Percentiles rank a stretch among this genome's conserved stretches.
Evolutionary conservation across 2,113 vertebrate genomes (phyloP).

Genomic region (Albula glossodonta): DNA sequence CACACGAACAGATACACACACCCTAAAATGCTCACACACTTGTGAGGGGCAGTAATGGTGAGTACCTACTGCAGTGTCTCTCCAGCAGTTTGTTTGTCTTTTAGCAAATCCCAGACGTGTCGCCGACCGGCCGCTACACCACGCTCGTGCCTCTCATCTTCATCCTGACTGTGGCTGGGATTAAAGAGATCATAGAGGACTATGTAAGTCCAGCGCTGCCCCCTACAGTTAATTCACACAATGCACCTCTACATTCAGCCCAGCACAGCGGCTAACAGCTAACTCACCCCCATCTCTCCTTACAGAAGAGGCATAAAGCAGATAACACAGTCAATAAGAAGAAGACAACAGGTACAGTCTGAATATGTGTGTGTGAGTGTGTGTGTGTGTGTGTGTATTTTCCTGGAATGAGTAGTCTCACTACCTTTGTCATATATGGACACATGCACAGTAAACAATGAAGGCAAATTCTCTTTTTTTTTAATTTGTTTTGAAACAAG

Average conservation of each 20-base stretch:
- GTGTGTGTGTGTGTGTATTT: conserved; percentile 38
- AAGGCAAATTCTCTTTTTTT: too few species aligned
- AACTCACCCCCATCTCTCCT: conserved; percentile 42
- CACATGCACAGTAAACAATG: too few species aligned
- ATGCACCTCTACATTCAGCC: not conserved
- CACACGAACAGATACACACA: not conserved
- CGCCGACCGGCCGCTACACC: conserved; percentile 96
- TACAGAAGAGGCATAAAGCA: conserved; percentile 95
- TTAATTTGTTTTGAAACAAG: too few species aligned
- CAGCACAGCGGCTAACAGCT: not conserved
- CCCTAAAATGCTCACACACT: too few species aligned
- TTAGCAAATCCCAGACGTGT: conserved; percentile 99
- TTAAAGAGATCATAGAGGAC: conserved; percentile 99
- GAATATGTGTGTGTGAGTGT: too few species aligned
- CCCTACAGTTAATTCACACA: not conserved
- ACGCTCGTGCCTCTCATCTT: conserved; percentile 97
- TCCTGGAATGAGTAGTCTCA: too few species aligned
- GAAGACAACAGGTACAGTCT: conserved; percentile 87
- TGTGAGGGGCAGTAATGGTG: too few species aligned
- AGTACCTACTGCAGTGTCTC: too few species aligned
- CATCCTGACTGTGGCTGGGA: conserved; percentile 95
- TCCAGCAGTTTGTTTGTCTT: conserved; percentile 30
- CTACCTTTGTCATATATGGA: too few species aligned
- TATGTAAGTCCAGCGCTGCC: conserved; percentile 81
- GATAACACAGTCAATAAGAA: conserved; percentile 97